Conservation (phyloP, 2,797 vertebrate genomes). For the Gadopsis bispinosus region DNA sequence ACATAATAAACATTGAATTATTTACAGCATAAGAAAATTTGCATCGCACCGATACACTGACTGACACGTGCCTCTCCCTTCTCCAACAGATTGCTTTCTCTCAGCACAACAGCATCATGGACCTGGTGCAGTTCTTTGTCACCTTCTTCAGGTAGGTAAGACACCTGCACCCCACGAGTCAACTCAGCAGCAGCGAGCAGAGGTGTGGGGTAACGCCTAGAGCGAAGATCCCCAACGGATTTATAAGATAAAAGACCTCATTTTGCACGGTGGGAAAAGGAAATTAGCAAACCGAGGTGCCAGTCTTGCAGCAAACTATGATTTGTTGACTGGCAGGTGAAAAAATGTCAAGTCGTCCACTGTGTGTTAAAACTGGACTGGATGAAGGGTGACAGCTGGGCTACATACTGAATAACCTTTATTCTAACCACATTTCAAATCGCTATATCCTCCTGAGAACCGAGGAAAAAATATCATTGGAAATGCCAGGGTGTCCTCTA, state of each 20-base stretch:
- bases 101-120: conserved; percentile 95
- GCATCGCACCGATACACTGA: neutral
- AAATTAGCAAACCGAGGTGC: neutral
- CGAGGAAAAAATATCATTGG: too few species aligned
- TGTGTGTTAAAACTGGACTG: neutral
- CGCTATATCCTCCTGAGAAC: too few species aligned
- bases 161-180: neutral
- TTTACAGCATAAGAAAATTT: neutral
- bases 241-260: neutral
- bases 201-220: neutral
- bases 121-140: conserved; percentile 96
- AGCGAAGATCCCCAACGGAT: neutral
- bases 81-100: conserved; percentile 91
- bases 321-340: neutral
- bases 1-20: neutral
- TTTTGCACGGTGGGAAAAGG: neutral
- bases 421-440: too few species aligned
- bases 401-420: neutral
- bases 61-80: neutral
- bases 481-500: too few species aligned
- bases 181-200: neutral
- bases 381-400: too few species aligned
- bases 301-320: neutral
- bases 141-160: conserved; percentile 93
- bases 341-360: neutral